Evolutionary conservation across 2,888 invertebrate genomes (phyloP).

Genomic region (Pilophorus perplexus): DNA sequence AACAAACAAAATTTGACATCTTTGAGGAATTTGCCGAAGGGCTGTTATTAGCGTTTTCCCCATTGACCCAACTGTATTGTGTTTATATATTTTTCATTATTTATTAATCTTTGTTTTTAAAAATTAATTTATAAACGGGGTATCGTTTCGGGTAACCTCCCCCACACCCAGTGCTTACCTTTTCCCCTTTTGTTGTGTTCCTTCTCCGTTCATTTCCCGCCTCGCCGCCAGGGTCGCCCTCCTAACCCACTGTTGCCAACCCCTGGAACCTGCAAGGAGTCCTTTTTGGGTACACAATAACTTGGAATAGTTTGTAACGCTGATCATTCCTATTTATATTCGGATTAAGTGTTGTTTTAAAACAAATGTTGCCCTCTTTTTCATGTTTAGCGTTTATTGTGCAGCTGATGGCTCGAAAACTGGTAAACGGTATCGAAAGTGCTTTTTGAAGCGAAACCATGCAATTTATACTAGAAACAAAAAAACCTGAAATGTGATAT

Average conservation of each 20-base stretch:
- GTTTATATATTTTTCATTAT: no score
- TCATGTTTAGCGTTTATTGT: not conserved
- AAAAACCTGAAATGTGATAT: conserved; percentile 43
- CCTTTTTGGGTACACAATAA: conserved; percentile 11
- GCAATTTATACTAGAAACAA: conserved; percentile 14
- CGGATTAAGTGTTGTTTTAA: not conserved
- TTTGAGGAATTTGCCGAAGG: no score
- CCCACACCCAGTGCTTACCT: not conserved
- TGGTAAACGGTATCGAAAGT: no score
- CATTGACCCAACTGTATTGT: no score
- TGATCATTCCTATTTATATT: conserved; percentile 12
- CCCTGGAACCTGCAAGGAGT: conserved; percentile 6
- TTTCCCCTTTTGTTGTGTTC: not conserved
- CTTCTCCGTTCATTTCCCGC: not conserved
- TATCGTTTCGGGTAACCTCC: no score
- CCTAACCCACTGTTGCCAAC: no score
- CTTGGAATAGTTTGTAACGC: conserved; percentile 31
- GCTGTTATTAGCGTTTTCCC: no score
- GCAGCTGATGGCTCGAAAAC: not conserved
- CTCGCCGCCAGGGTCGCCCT: no score
- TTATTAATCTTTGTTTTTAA: not conserved
- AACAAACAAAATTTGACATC: no score
- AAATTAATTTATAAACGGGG: no score
- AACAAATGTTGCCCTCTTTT: not conserved
- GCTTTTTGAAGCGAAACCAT: not conserved